Evolutionary conservation across 2,113 vertebrate genomes (phyloP).

Genomic region (Crotalus viridis): DNA sequence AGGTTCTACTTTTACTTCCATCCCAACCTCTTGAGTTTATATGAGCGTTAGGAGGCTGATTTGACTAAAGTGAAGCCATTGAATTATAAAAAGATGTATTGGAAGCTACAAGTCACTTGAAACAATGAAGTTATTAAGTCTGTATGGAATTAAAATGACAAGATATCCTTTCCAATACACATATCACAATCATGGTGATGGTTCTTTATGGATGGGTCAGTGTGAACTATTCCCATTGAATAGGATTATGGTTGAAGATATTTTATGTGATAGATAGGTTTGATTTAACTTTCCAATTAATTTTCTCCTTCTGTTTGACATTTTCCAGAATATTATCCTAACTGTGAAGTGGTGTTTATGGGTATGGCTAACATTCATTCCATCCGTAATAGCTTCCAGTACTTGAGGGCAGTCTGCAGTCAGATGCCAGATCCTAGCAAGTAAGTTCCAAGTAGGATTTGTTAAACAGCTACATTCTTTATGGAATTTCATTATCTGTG

Average conservation of each 20-base stretch:
- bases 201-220: not conserved
- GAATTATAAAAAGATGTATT: not conserved
- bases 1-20: not conserved
- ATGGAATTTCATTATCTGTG: not conserved
- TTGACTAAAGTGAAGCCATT: not conserved
- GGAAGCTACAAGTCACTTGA: not conserved
- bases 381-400: slow-evolving; percentile 97
- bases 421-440: slow-evolving; percentile 99
- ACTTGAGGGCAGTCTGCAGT: slow-evolving; percentile 91
- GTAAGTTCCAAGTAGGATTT: slow-evolving; percentile 74
- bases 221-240: not conserved
- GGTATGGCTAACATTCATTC: slow-evolving; percentile 99
- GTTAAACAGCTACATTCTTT: not conserved
- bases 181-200: not conserved
- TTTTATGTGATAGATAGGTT: not conserved
- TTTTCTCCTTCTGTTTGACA: not conserved
- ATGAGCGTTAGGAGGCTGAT: not conserved
- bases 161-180: not conserved
- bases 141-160: not conserved
- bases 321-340: slow-evolving; percentile 92
- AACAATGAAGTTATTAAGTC: not conserved
- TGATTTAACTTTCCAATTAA: not conserved
- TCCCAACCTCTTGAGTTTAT: not conserved
- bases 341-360: slow-evolving; percentile 98
- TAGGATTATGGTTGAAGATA: not conserved